These are phyloP conservation scores for Hylyphantes graminicola DNA, from an alignment of 1,140 invertebrate genomes.

Conservation along the genomic window DNA sequence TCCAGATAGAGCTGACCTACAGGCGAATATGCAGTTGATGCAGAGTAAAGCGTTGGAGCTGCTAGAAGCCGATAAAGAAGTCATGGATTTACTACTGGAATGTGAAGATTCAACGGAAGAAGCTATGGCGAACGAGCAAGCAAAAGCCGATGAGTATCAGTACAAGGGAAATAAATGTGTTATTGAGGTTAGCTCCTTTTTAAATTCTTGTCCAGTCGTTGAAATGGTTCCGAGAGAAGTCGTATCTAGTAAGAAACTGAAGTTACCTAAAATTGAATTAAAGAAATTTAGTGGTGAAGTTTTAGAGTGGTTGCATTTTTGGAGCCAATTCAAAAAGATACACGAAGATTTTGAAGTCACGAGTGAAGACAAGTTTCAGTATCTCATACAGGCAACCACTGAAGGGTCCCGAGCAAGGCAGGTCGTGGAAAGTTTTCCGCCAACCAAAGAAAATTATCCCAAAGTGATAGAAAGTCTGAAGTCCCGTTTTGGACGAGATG, in stretches of 20 bases:
- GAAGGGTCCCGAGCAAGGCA: neutral
- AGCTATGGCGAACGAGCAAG: too few relatives aligned
- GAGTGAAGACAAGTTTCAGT: constrained; percentile 14
- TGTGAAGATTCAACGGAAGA: too few relatives aligned
- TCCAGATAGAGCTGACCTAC: too few relatives aligned
- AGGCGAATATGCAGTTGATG: too few relatives aligned
- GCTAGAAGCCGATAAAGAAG: too few relatives aligned
- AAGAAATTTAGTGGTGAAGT: neutral
- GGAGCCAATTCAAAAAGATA: constrained; percentile 5
- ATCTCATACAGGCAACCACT: neutral
- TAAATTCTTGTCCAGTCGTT: too few relatives aligned
- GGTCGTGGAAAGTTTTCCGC: constrained; percentile 12
- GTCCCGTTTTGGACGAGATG: neutral
- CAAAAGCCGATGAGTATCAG: too few relatives aligned
- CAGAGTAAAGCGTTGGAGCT: too few relatives aligned
- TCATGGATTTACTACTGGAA: too few relatives aligned
- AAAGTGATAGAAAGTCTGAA: neutral
- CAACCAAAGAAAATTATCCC: neutral
- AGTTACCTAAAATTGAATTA: constrained; percentile 1
- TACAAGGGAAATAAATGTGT: too few relatives aligned
- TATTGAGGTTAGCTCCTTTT: too few relatives aligned
- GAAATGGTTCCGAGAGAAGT: too few relatives aligned
- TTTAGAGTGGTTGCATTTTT: neutral
- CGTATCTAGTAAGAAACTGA: neutral
- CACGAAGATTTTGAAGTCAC: neutral